These are phyloP conservation scores for Bombyx mori DNA, from an alignment of 1,140 invertebrate species.

Conservation along the genomic window DNA sequence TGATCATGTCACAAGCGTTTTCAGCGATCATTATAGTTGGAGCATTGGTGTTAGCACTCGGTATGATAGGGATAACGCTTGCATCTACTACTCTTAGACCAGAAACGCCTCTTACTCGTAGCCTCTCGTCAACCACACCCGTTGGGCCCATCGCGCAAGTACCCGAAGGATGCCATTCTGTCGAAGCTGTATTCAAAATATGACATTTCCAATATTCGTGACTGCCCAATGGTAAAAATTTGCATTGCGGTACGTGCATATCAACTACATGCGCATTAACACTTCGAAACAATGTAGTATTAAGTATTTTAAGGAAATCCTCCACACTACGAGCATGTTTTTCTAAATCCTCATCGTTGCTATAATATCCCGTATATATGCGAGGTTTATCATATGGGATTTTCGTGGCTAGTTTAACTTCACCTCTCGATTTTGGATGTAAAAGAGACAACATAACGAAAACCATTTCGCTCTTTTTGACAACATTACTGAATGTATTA, in stretches of 20 bases:
- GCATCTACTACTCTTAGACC: slow-evolving; percentile 48
- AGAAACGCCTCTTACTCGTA: slow-evolving; percentile 67
- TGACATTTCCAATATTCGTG: slow-evolving; percentile 77
- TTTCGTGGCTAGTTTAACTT: slow-evolving; percentile 79
- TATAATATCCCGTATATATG: slow-evolving; percentile 70
- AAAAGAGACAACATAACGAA: slow-evolving; percentile 86
- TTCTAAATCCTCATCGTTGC: slow-evolving; percentile 6
- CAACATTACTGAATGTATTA: slow-evolving; percentile 57
- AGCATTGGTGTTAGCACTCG: slow-evolving; percentile 43
- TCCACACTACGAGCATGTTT: slow-evolving; percentile 79
- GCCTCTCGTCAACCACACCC: slow-evolving; percentile 71
- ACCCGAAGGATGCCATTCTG: slow-evolving; percentile 60
- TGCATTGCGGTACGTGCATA: slow-evolving; percentile 56
- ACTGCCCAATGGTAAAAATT: slow-evolving; percentile 74
- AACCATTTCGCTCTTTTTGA: slow-evolving; percentile 76
- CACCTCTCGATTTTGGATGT: slow-evolving; percentile 82
- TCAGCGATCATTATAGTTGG: slow-evolving; percentile 76
- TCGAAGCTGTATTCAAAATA: slow-evolving; percentile 34
- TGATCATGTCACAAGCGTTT: slow-evolving; percentile 78
- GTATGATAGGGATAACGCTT: slow-evolving; percentile 43
- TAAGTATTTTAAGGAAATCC: slow-evolving; percentile 68
- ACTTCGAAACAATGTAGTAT: slow-evolving; percentile 70
- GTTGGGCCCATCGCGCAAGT: slow-evolving; percentile 76
- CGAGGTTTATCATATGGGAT: slow-evolving; percentile 89
- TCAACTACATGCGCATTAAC: slow-evolving; percentile 52